phyloP scores from a whole-genome alignment of 1,140 invertebrate genomes.

The Maniola jurtina region DNA sequence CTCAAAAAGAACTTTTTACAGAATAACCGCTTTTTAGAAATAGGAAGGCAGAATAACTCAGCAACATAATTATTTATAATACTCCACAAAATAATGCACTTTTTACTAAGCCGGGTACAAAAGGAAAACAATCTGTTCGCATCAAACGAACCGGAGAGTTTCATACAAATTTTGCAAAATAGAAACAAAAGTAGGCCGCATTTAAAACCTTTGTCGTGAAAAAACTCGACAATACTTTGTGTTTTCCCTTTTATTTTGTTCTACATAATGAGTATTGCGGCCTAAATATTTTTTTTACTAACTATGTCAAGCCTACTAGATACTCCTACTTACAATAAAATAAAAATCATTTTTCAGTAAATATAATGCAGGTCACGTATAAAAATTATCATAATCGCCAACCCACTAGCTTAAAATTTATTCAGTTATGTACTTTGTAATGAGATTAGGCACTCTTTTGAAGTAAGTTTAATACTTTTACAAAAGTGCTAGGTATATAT shows the following conservation, averaged over 20 bases:
- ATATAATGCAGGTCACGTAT: too few species aligned
- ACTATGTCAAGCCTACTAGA: too few species aligned
- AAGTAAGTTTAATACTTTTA: too few species aligned
- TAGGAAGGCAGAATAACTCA: background rate
- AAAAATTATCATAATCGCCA: too few species aligned
- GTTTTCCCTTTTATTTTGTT: slow-evolving; percentile 7
- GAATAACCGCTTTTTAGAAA: too few species aligned
- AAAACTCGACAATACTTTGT: slow-evolving; percentile 8
- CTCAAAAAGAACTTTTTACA: too few species aligned
- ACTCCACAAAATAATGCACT: background rate
- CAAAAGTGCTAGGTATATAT: too few species aligned
- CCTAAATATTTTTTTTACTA: background rate
- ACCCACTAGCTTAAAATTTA: too few species aligned
- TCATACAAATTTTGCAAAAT: slow-evolving; percentile 7
- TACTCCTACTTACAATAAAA: too few species aligned
- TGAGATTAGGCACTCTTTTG: too few species aligned
- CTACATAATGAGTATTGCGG: slow-evolving; percentile 16
- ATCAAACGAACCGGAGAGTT: slow-evolving; percentile 7
- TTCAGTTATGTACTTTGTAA: too few species aligned
- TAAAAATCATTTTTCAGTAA: too few species aligned
- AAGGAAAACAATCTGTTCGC: background rate
- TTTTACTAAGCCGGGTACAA: background rate
- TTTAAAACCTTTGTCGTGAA: slow-evolving; percentile 8
- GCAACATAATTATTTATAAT: background rate
- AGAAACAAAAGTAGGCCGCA: slow-evolving; percentile 14